Evolutionary conservation across 2,113 vertebrate species (phyloP).

Genomic region (Bucco capensis): DNA sequence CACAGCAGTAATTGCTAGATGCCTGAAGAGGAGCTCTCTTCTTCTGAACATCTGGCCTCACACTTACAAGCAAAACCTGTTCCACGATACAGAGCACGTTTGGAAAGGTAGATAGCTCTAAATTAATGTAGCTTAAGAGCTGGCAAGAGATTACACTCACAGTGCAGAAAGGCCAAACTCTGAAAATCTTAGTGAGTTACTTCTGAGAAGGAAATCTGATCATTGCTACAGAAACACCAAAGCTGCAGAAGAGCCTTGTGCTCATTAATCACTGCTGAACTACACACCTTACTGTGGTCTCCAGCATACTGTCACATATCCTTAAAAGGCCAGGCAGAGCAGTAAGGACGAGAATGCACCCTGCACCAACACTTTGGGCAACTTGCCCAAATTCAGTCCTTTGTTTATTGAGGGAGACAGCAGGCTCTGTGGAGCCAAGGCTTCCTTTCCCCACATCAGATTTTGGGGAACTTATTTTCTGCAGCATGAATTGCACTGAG

Average conservation of each 20-base stretch:
- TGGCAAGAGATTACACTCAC: neutral
- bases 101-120: slow-evolving; percentile 29
- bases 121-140: neutral
- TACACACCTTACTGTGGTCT: slow-evolving; percentile 39
- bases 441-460: slow-evolving; percentile 49
- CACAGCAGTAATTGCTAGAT: slow-evolving; percentile 12
- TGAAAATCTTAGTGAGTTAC: neutral
- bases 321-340: slow-evolving; percentile 66
- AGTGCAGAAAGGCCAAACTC: neutral
- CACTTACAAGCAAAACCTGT: slow-evolving; percentile 36
- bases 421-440: slow-evolving; percentile 49
- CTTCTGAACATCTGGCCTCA: slow-evolving; percentile 29
- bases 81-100: neutral
- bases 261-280: slow-evolving; percentile 34
- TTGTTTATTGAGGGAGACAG: slow-evolving; percentile 60
- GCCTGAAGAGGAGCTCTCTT: slow-evolving; percentile 20
- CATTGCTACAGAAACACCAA: neutral
- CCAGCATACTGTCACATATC: slow-evolving; percentile 37
- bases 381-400: slow-evolving; percentile 39
- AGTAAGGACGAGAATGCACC: slow-evolving; percentile 29
- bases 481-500: neutral
- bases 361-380: slow-evolving; percentile 54
- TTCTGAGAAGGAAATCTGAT: neutral
- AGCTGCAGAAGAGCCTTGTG: neutral
- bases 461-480: slow-evolving; percentile 54